Percentiles rank a stretch among this genome's conserved stretches.
These are phyloP conservation scores for Boloria euphrosyne DNA, from an alignment of 2,888 invertebrate species.

Conservation along the genomic window DNA sequence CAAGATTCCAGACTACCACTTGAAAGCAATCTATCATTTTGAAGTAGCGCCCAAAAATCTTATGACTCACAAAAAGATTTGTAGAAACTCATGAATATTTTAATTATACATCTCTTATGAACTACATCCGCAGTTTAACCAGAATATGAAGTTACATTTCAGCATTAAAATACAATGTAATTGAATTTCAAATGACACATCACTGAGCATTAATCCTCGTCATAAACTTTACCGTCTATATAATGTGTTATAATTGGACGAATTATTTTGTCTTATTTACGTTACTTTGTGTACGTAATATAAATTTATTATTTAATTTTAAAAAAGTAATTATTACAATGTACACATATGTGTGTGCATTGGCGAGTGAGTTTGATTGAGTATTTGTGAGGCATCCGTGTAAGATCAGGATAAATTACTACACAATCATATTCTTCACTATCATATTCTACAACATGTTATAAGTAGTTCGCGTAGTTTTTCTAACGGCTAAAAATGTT, in stretches of 20 bases:
- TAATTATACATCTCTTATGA: conserved; percentile 55
- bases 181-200: conserved; percentile 43
- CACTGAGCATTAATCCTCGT: conserved; percentile 34
- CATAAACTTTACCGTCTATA: conserved; percentile 29
- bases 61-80: conserved; percentile 51
- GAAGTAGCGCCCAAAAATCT: conserved; percentile 56
- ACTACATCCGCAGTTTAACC: conserved; percentile 42
- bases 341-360: too few relatives aligned
- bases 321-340: too few relatives aligned
- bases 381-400: too few relatives aligned
- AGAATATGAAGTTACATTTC: conserved; percentile 36
- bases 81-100: conserved; percentile 58
- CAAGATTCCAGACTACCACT: conserved; percentile 51
- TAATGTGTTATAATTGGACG: conserved; percentile 16
- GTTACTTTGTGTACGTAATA: conserved; percentile 1
- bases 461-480: too few relatives aligned
- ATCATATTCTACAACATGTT: too few relatives aligned
- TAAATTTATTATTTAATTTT: too few relatives aligned
- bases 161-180: conserved; percentile 48
- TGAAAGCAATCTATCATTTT: conserved; percentile 62
- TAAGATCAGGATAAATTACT: too few relatives aligned
- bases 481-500: too few relatives aligned
- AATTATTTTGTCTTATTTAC: background rate
- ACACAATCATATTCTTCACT: too few relatives aligned
- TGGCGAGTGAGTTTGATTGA: too few relatives aligned